phyloP scores from a whole-genome alignment of 2,888 invertebrate genomes.

The Zhuqinia jingwanae region DNA sequence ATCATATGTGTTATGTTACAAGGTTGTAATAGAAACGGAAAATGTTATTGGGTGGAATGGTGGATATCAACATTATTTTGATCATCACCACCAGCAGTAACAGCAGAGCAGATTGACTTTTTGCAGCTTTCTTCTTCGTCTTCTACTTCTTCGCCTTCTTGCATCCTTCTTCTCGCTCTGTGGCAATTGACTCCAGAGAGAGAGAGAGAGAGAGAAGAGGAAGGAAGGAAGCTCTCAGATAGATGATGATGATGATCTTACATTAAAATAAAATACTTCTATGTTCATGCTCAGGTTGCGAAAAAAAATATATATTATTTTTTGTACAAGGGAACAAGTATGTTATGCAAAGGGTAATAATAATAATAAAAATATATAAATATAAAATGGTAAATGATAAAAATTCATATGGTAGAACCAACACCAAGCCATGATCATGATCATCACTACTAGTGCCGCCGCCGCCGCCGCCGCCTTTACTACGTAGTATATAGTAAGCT shows the following conservation, averaged over 20 bases:
- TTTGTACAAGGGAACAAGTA: not conserved
- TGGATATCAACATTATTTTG: constrained; percentile 36
- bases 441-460: no score
- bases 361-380: constrained; percentile 35
- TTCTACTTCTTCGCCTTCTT: not conserved
- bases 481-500: no score
- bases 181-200: constrained; percentile 41
- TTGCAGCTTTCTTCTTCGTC: constrained; percentile 16
- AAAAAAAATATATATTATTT: no score
- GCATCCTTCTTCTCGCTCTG: no score
- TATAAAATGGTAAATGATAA: constrained; percentile 36
- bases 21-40: constrained; percentile 32
- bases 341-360: not conserved
- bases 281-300: not conserved
- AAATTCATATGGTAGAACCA: constrained; percentile 36
- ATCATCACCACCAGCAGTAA: constrained; percentile 7
- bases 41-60: constrained; percentile 57
- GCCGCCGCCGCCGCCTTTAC: constrained; percentile 1
- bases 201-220: constrained; percentile 27
- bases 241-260: constrained; percentile 31
- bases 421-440: no score
- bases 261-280: constrained; percentile 1
- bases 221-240: constrained; percentile 19
- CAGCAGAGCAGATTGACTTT: constrained; percentile 26
- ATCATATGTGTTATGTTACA: constrained; percentile 25